Evolutionary conservation across 2,888 invertebrate genomes (phyloP).

Genomic region (Campaea margaritaria): DNA sequence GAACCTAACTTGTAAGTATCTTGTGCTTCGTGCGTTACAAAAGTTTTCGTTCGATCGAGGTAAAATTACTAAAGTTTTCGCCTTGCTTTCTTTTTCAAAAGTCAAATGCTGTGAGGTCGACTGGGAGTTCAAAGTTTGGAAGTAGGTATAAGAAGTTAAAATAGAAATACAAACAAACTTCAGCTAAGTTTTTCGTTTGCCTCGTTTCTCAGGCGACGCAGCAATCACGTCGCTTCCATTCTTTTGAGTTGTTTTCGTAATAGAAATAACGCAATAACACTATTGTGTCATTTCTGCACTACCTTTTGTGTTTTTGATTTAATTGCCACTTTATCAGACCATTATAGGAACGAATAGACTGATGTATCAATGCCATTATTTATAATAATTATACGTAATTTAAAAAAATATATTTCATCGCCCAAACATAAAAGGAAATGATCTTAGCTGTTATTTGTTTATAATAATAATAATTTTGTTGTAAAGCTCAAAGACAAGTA

Average conservation of each 20-base stretch:
- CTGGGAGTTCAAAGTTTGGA: slow-evolving; percentile 13
- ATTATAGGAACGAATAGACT: not conserved
- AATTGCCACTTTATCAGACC: too few species aligned
- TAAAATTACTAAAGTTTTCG: slow-evolving; percentile 24
- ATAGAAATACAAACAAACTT: slow-evolving; percentile 16
- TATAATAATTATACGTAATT: too few species aligned
- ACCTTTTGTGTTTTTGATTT: too few species aligned
- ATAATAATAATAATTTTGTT: too few species aligned
- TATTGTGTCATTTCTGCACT: too few species aligned
- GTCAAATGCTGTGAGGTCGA: slow-evolving; percentile 15
- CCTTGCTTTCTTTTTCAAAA: slow-evolving; percentile 18
- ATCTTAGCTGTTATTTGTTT: too few species aligned
- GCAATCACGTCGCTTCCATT: not conserved
- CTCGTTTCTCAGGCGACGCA: slow-evolving; percentile 1
- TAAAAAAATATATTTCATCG: too few species aligned
- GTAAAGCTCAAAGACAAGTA: too few species aligned
- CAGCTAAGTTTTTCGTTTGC: slow-evolving; percentile 5
- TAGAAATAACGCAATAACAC: not conserved
- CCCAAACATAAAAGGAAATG: too few species aligned
- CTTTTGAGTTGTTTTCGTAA: not conserved
- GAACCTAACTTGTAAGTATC: slow-evolving; percentile 17
- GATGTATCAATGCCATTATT: too few species aligned
- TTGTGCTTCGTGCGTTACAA: slow-evolving; percentile 12
- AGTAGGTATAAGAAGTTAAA: slow-evolving; percentile 21
- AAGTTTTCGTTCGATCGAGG: slow-evolving; percentile 14